Conservation (phyloP, 1,140 invertebrate species). For the Drosophila tani region DNA sequence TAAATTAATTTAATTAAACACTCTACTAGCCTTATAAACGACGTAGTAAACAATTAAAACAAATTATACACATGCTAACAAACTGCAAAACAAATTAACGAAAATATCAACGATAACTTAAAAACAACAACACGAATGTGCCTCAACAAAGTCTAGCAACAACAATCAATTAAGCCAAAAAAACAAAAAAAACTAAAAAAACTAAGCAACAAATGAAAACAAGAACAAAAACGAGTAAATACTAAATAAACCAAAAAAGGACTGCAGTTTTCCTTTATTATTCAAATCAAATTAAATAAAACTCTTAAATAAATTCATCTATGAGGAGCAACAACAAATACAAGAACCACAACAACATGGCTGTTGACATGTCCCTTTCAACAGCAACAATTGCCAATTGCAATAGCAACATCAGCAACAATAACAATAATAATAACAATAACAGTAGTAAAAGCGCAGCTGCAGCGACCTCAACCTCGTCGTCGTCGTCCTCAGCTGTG, state of each 20-base stretch:
- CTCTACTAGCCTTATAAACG: conserved; percentile 41
- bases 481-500: conserved; percentile 49
- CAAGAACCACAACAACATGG: conserved; percentile 65
- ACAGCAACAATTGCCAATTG: conserved; percentile 53
- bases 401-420: conserved; percentile 31
- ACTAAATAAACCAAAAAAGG: neutral
- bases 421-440: conserved; percentile 21
- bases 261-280: neutral
- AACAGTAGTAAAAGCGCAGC: conserved; percentile 55
- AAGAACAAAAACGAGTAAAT: neutral
- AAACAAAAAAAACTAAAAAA: conserved; percentile 12
- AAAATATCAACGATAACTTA: conserved; percentile 16
- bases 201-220: conserved; percentile 14
- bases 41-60: conserved; percentile 22
- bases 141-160: conserved; percentile 35
- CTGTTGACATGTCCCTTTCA: conserved; percentile 70
- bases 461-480: conserved; percentile 34
- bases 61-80: conserved; percentile 23
- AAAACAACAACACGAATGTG: conserved; percentile 41
- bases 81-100: conserved; percentile 1
- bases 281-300: conserved; percentile 24
- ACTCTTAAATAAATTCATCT: conserved; percentile 55
- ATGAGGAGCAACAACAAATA: conserved; percentile 68
- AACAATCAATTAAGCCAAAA: conserved; percentile 53
- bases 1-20: conserved; percentile 37